Conservation (phyloP, 1,140 invertebrate species). For the Spodoptera litura region DNA sequence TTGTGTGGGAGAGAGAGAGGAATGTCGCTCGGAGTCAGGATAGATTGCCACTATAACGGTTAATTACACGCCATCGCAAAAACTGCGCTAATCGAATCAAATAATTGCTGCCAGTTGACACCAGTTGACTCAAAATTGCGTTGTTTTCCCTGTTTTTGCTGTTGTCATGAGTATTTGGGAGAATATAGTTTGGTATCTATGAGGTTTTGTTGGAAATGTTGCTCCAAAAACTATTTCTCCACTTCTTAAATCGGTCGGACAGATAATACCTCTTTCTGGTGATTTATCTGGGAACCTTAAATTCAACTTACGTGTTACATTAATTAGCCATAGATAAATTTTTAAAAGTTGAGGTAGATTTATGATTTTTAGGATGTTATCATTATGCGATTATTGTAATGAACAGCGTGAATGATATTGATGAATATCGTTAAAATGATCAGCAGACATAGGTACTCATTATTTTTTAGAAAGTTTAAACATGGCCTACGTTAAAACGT, state of each 20-base stretch:
- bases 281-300: too few species aligned
- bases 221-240: too few species aligned
- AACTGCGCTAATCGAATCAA: constrained; percentile 46
- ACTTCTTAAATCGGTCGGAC: too few species aligned
- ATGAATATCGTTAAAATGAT: too few species aligned
- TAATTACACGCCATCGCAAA: constrained; percentile 46
- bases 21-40: constrained; percentile 46
- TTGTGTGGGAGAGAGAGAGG: constrained; percentile 44
- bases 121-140: constrained; percentile 42
- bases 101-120: constrained; percentile 42
- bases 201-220: too few species aligned
- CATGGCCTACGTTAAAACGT: background rate
- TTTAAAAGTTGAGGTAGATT: too few species aligned
- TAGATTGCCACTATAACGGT: constrained; percentile 34
- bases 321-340: too few species aligned
- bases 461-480: background rate
- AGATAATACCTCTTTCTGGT: too few species aligned
- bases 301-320: too few species aligned
- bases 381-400: too few species aligned
- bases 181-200: background rate
- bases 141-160: constrained; percentile 37
- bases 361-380: too few species aligned
- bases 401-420: too few species aligned
- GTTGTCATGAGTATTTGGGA: constrained; percentile 16
- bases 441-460: background rate